phyloP scores from a whole-genome alignment of 2,113 vertebrate species.

The Phrynosoma blainvillii region DNA sequence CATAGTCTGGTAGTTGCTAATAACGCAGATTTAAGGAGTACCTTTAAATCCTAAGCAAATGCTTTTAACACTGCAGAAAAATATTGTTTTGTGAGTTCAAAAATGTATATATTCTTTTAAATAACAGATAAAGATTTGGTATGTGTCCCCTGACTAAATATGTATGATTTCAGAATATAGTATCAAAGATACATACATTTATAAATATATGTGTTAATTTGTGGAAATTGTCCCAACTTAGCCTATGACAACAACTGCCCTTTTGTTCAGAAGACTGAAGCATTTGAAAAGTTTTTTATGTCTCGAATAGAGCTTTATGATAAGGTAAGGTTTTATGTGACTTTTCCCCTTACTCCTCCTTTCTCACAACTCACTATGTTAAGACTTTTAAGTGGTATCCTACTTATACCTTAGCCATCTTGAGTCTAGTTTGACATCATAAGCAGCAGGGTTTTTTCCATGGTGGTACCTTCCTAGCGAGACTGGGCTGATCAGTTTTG shows the following conservation, averaged over 20 bases:
- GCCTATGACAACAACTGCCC: slow-evolving; percentile 87
- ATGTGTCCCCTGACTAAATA: no score
- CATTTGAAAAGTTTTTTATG: slow-evolving; percentile 92
- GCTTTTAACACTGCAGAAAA: neutral
- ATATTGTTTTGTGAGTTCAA: neutral
- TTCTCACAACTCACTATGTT: neutral
- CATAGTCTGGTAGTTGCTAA: neutral
- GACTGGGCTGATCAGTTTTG: neutral
- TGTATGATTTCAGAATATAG: neutral
- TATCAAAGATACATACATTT: neutral
- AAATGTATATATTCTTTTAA: neutral
- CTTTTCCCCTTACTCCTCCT: neutral
- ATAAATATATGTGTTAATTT: slow-evolving; percentile 33
- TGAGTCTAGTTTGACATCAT: neutral
- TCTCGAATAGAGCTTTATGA: slow-evolving; percentile 91
- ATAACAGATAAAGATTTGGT: neutral
- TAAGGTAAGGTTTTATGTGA: slow-evolving; percentile 81
- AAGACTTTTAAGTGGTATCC: neutral
- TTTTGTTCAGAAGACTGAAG: slow-evolving; percentile 88
- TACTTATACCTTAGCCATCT: neutral
- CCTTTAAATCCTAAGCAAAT: neutral
- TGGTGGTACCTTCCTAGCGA: neutral
- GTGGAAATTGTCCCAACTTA: slow-evolving; percentile 65
- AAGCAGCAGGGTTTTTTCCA: neutral
- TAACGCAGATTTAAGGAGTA: neutral